These are phyloP conservation scores for Picus viridis DNA, from an alignment of 2,797 vertebrate genomes.

Conservation along the genomic window DNA sequence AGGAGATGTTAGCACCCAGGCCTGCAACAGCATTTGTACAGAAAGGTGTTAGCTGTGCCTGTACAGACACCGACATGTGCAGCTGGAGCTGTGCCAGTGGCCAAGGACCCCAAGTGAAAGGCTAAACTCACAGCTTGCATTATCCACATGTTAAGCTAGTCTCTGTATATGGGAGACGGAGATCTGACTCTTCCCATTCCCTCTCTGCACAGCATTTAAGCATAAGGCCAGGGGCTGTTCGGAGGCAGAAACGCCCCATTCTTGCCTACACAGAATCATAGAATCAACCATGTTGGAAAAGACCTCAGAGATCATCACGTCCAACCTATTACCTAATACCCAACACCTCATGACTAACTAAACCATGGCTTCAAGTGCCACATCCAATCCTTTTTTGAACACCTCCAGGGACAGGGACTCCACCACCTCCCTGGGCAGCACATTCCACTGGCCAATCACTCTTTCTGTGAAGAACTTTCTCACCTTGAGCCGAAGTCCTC, in stretches of 20 bases:
- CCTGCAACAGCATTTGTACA: slow-evolving; percentile 69
- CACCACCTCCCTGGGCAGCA: too few relatives aligned
- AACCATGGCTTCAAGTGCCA: too few relatives aligned
- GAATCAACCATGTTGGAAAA: too few relatives aligned
- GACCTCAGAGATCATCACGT: too few relatives aligned
- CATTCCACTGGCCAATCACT: too few relatives aligned
- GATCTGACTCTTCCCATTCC: neutral
- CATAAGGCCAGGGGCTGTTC: neutral
- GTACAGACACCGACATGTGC: neutral
- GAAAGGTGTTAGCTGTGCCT: neutral
- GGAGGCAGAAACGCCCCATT: neutral
- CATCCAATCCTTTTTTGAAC: too few relatives aligned
- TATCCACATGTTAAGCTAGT: fast-evolving
- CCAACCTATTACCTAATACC: neutral
- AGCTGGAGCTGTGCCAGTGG: neutral
- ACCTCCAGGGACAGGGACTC: too few relatives aligned
- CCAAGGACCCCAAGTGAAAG: neutral
- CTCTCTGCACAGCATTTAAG: fast-evolving
- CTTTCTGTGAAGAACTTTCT: too few relatives aligned
- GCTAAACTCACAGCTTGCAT: neutral
- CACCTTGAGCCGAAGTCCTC: neutral
- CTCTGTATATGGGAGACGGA: neutral
- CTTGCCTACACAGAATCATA: neutral
- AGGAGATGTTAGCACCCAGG: slow-evolving; percentile 77
- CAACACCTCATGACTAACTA: too few relatives aligned